Evolutionary conservation across 2,797 vertebrate genomes (phyloP).

Genomic region (Otolemur crassicaudatus): DNA sequence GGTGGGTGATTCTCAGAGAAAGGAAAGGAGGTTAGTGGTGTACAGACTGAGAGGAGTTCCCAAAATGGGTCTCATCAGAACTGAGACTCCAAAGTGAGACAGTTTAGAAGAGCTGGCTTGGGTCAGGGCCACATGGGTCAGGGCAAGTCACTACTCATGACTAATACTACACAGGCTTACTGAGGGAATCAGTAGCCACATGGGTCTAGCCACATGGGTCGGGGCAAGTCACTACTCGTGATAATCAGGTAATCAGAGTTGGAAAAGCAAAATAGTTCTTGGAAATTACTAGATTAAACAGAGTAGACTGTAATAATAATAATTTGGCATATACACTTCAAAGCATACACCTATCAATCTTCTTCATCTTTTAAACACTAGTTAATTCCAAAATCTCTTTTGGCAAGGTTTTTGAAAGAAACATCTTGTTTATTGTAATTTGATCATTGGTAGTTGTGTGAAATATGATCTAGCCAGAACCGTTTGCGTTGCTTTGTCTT

Average conservation of each 20-base stretch:
- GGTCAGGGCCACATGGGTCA: background rate
- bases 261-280: conserved; percentile 23
- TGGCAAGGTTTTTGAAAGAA: background rate
- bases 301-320: background rate
- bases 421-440: background rate
- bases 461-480: background rate
- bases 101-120: background rate
- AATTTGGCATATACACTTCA: background rate
- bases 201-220: background rate
- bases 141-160: background rate
- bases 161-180: background rate
- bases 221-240: background rate
- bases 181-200: background rate
- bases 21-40: background rate
- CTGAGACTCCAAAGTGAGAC: background rate
- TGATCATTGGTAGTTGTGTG: background rate
- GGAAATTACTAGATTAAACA: background rate
- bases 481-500: background rate
- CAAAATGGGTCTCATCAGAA: background rate
- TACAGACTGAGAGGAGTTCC: background rate
- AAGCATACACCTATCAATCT: background rate
- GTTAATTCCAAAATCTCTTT: conserved; percentile 28
- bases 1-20: background rate
- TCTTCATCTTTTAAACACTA: background rate
- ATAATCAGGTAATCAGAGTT: background rate